These are phyloP conservation scores for Sebastes trivittatus DNA, from an alignment of 2,797 vertebrate species.

Conservation along the genomic window DNA sequence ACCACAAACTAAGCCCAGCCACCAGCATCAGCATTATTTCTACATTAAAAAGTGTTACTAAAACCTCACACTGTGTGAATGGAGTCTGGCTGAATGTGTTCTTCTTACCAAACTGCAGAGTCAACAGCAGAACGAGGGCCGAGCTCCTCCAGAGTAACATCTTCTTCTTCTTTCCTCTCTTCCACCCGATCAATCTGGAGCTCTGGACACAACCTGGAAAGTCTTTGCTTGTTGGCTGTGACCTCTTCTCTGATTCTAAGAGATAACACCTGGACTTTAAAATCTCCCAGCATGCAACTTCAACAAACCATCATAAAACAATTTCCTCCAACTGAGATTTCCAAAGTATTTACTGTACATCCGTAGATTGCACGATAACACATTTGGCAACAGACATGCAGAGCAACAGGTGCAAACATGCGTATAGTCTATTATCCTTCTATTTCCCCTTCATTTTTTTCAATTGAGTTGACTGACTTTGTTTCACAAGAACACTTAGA, in stretches of 20 bases:
- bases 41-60: background rate
- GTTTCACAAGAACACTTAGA: background rate
- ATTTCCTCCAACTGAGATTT: background rate
- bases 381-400: background rate
- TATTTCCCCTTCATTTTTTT: background rate
- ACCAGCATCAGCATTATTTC: background rate
- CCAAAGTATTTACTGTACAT: background rate
- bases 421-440: background rate
- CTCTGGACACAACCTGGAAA: background rate
- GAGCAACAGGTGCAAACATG: background rate
- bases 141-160: slow-evolving; percentile 43
- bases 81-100: background rate
- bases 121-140: slow-evolving; percentile 52
- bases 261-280: slow-evolving; percentile 82
- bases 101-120: slow-evolving; percentile 74
- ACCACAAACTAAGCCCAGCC: too few relatives aligned
- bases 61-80: background rate
- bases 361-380: background rate
- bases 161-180: background rate
- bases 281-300: slow-evolving; percentile 54
- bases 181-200: background rate
- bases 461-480: background rate
- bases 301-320: slow-evolving; percentile 45
- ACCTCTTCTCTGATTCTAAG: slow-evolving; percentile 14
- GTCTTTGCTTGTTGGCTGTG: slow-evolving; percentile 3